These are phyloP conservation scores for Drosophila tani DNA, from an alignment of 1,140 invertebrate species.

Conservation along the genomic window DNA sequence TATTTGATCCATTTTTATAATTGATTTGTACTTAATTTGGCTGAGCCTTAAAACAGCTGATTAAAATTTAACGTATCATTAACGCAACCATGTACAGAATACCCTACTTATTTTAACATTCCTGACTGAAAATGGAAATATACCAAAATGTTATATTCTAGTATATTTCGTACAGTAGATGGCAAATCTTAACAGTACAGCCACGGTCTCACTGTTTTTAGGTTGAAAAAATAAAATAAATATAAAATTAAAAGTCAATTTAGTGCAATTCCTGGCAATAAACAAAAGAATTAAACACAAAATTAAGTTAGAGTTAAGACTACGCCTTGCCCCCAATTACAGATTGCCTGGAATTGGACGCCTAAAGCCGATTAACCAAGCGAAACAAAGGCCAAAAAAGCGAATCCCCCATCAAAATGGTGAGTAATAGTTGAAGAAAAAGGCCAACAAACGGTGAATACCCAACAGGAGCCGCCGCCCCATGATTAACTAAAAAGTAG, in stretches of 20 bases:
- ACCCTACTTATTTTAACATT: too few relatives aligned
- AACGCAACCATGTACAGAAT: too few relatives aligned
- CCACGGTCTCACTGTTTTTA: too few relatives aligned
- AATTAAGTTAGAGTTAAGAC: conserved; percentile 28
- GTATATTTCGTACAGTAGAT: too few relatives aligned
- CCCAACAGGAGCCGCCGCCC: conserved; percentile 23
- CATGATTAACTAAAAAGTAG: background rate
- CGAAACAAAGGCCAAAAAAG: conserved; percentile 25
- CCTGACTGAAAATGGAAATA: too few relatives aligned
- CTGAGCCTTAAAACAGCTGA: background rate
- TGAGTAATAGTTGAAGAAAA: conserved; percentile 62
- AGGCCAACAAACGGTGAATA: conserved; percentile 36
- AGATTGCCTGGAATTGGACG: background rate
- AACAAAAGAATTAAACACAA: conserved; percentile 5
- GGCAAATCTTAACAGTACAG: too few relatives aligned
- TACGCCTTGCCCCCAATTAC: background rate
- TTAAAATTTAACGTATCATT: background rate
- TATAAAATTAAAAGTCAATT: conserved; percentile 44
- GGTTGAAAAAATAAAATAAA: conserved; percentile 29
- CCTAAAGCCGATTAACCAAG: background rate
- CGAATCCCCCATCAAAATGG: conserved; percentile 57
- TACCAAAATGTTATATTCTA: background rate
- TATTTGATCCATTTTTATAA: too few relatives aligned
- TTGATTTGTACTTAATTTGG: too few relatives aligned
- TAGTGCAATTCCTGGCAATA: conserved; percentile 49